Evolutionary conservation across 2,888 invertebrate genomes (phyloP).

Genomic region (Tetragonula carbonaria): DNA sequence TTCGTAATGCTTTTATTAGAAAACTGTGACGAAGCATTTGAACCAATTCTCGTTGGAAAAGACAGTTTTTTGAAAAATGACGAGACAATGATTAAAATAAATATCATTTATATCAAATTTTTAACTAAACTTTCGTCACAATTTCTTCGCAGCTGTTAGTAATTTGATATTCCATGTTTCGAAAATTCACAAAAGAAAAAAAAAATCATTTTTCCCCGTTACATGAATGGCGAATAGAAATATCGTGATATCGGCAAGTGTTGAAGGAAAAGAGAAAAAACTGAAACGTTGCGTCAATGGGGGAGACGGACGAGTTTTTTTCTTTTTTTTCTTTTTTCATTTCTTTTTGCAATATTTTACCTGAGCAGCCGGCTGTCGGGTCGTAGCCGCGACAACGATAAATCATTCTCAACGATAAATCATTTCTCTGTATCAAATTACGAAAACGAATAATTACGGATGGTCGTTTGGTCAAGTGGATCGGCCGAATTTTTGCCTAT

Average conservation of each 20-base stretch:
- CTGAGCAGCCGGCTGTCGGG: background rate
- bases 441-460: slow-evolving; percentile 52
- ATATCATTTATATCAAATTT: background rate
- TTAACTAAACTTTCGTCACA: background rate
- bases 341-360: slow-evolving; percentile 34
- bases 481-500: slow-evolving; percentile 40
- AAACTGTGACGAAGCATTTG: no score
- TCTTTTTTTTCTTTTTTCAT: no score
- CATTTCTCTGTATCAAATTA: slow-evolving; percentile 50
- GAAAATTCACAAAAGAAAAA: background rate
- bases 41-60: no score
- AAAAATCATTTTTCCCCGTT: background rate
- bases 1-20: no score
- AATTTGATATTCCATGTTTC: background rate
- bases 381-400: slow-evolving; percentile 18
- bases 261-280: background rate
- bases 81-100: no score
- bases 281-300: slow-evolving; percentile 1
- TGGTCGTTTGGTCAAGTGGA: slow-evolving; percentile 49
- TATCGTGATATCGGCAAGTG: slow-evolving; percentile 1
- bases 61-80: background rate
- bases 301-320: slow-evolving; percentile 9
- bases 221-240: background rate
- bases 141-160: background rate
- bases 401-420: slow-evolving; percentile 48